Evolutionary conservation across 2,888 invertebrate genomes (phyloP).

Genomic region (Melieria omissa): DNA sequence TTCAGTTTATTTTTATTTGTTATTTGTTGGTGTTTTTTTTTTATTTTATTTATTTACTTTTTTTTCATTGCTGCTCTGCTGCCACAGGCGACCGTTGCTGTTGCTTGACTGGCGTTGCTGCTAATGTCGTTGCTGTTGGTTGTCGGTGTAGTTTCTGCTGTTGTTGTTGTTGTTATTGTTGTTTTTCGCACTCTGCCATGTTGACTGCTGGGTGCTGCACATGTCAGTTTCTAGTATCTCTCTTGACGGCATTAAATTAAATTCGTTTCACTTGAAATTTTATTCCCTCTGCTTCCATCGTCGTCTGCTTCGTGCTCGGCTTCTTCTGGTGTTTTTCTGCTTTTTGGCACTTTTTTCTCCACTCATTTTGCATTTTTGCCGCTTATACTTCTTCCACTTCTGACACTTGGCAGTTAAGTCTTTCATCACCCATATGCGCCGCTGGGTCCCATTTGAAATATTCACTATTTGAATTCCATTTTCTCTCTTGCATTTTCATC

Average conservation of each 20-base stretch:
- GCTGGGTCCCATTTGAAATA: too few relatives aligned
- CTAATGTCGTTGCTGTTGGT: not conserved
- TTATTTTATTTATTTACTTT: not conserved
- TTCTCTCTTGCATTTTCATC: too few relatives aligned
- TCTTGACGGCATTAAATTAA: constrained; percentile 38
- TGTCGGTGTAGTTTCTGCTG: not conserved
- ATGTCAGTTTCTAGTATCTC: constrained; percentile 8
- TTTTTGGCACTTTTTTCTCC: not conserved
- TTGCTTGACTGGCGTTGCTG: not conserved
- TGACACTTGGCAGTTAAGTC: too few relatives aligned
- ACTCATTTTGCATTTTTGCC: constrained; percentile 5
- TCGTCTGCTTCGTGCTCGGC: constrained; percentile 22
- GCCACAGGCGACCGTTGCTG: not conserved
- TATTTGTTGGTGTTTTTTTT: not conserved
- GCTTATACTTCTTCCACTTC: not conserved
- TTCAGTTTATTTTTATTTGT: not conserved
- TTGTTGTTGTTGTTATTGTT: not conserved
- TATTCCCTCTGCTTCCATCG: constrained; percentile 25
- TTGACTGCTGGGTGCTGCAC: not conserved
- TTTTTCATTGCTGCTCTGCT: not conserved
- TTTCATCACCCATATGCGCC: too few relatives aligned
- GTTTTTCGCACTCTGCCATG: not conserved
- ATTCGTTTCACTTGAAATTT: constrained; percentile 40
- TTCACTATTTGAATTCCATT: too few relatives aligned
- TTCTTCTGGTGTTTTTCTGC: not conserved